Conservation (phyloP, 2,113 vertebrate genomes). For the Alexandromys fortis region DNA sequence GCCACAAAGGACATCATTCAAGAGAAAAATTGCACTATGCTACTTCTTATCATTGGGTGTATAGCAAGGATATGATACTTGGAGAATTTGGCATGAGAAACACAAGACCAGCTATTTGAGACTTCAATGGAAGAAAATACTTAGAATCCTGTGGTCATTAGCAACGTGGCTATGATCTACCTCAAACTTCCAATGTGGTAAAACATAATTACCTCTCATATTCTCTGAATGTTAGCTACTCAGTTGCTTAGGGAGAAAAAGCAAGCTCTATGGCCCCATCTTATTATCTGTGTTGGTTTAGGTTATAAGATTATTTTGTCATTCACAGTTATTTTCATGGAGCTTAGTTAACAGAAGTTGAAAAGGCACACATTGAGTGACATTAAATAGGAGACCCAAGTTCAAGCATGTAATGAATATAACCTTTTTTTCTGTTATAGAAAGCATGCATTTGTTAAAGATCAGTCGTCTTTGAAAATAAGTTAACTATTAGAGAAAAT, state of each 20-base stretch:
- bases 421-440: background rate
- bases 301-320: background rate
- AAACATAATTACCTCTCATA: accelerated
- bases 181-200: background rate
- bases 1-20: no score
- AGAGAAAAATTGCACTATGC: background rate
- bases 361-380: background rate
- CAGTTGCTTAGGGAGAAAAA: background rate
- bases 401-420: background rate
- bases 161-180: accelerated
- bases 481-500: background rate
- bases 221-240: background rate
- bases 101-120: background rate
- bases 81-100: background rate
- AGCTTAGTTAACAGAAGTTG: background rate
- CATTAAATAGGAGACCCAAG: background rate
- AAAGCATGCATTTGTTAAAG: background rate
- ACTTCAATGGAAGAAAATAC: background rate
- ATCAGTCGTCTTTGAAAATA: background rate
- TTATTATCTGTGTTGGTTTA: background rate
- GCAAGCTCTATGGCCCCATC: background rate
- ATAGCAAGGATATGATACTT: background rate
- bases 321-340: background rate
- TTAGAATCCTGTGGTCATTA: accelerated
- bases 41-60: background rate